Percentiles rank a stretch among this genome's conserved stretches.
phyloP scores from a whole-genome alignment of 2,113 vertebrate species.

The Tragelaphus strepsiceros region DNA sequence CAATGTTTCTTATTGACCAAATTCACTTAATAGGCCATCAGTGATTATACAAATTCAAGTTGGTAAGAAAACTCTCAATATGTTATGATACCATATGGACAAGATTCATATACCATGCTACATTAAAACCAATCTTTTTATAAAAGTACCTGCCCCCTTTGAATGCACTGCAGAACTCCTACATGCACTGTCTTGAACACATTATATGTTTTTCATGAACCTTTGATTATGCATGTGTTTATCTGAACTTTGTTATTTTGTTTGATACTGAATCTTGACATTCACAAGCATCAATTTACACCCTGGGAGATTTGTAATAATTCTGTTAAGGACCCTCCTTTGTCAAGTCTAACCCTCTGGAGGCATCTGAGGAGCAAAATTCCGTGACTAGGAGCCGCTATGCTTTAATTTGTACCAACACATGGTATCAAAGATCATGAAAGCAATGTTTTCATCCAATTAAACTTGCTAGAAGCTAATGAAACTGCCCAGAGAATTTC shows the following conservation, averaged over 20 bases:
- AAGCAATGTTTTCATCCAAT: slow-evolving; percentile 72
- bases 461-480: slow-evolving; percentile 68
- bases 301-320: slow-evolving; percentile 44
- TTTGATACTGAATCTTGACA: slow-evolving; percentile 39
- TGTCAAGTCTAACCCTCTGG: slow-evolving; percentile 49
- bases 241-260: slow-evolving; percentile 58
- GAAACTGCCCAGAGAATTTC: slow-evolving; percentile 69
- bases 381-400: slow-evolving; percentile 64
- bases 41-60: background rate
- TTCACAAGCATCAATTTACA: slow-evolving; percentile 52
- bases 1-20: background rate
- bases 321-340: slow-evolving; percentile 60
- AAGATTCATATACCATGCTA: background rate
- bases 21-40: background rate
- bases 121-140: background rate
- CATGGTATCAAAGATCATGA: slow-evolving; percentile 72
- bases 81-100: background rate
- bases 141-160: background rate
- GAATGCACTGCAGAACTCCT: background rate
- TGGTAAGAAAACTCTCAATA: background rate
- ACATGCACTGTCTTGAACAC: background rate
- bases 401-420: slow-evolving; percentile 73
- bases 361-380: slow-evolving; percentile 72
- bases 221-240: slow-evolving; percentile 47
- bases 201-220: background rate